Base-by-base conservation (phyloP, 2,888 invertebrate genomes). In the Lasioglossum figueresi region DNA sequence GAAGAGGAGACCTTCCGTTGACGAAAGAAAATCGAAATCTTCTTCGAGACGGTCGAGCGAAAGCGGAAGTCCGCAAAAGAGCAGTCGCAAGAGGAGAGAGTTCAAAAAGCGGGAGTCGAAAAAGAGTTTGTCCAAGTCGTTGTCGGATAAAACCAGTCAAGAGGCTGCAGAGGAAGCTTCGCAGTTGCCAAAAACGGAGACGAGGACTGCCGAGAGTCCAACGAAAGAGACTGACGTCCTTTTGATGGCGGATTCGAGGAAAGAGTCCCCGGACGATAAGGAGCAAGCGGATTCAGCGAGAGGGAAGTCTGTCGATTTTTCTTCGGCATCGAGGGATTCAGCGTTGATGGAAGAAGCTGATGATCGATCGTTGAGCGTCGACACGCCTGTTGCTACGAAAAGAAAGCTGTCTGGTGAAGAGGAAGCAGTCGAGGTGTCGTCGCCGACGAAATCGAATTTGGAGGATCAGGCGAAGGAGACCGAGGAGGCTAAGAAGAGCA, bases 221-320 rank as follows among this genome's bases (percentile, higher is more conserved):
- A 34, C 4, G 16, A 81, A 79, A n/a, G 81, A 83, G 4, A n/a
- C 76, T 2, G 6, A 66, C 1, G n/a, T 19, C 14, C 12, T 4
- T 12, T 77, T 19, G 16, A n/a, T 14, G 14, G 71, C 76, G 12
- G 71, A 40, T 5, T 78, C 73, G 5, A 56, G 45, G 52, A 83
- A 84, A 14, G 85, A 81, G 27, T 85, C 80, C 0, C 43, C 66
- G 14, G 88, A 91, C 1, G 88, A 88, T 4, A 90, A 85, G 14
- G 87, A 86, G 5, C 86, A 88, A n/a, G 66, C 80, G 19, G 88
- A 89, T 73, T 88, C 90, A 4, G 86, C 80, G 4, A 85, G 86
- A 10, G 82, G 88, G 0, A 90, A 89, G 79, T 91, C 91, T 4
- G 82, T 82, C 0, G 90, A 89, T 19, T 73, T 88, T 2, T 90